These are phyloP conservation scores for Pimephales promelas DNA, from an alignment of 2,113 vertebrate genomes.

Conservation along the genomic window DNA sequence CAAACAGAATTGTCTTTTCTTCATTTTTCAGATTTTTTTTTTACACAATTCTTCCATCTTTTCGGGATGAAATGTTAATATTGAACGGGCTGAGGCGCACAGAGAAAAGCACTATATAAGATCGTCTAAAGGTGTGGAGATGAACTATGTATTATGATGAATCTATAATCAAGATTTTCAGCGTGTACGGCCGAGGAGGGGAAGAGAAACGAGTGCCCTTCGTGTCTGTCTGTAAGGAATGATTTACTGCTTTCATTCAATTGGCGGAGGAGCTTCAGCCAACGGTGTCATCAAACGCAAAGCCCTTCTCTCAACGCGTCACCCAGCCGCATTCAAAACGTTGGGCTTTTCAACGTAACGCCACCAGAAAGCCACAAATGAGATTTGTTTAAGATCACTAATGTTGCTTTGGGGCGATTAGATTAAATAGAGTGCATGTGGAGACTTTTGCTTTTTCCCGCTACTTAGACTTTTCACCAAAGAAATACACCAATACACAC, in stretches of 20 bases:
- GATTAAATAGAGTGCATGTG: constrained; percentile 30
- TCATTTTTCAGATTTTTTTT: constrained; percentile 44
- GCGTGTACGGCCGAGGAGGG: background rate
- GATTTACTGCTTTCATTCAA: constrained; percentile 32
- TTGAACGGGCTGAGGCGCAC: background rate
- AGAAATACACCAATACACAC: background rate
- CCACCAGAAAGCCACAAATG: background rate
- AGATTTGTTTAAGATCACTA: background rate
- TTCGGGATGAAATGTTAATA: constrained; percentile 75
- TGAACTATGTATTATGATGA: background rate
- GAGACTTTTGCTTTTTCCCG: background rate
- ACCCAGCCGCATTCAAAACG: background rate
- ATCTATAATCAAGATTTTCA: background rate
- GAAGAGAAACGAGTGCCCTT: constrained; percentile 1
- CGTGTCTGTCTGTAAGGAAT: background rate
- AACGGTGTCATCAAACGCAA: background rate
- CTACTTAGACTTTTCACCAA: background rate
- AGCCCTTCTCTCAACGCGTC: background rate
- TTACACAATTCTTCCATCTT: constrained; percentile 68
- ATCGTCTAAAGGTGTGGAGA: background rate
- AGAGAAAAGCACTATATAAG: background rate
- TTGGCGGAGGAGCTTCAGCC: constrained; percentile 1
- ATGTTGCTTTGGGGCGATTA: constrained; percentile 3
- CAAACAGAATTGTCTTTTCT: constrained; percentile 56
- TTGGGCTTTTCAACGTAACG: background rate